These are phyloP conservation scores for Scaptomyza reducta DNA, from an alignment of 2,888 invertebrate genomes.

Conservation along the genomic window DNA sequence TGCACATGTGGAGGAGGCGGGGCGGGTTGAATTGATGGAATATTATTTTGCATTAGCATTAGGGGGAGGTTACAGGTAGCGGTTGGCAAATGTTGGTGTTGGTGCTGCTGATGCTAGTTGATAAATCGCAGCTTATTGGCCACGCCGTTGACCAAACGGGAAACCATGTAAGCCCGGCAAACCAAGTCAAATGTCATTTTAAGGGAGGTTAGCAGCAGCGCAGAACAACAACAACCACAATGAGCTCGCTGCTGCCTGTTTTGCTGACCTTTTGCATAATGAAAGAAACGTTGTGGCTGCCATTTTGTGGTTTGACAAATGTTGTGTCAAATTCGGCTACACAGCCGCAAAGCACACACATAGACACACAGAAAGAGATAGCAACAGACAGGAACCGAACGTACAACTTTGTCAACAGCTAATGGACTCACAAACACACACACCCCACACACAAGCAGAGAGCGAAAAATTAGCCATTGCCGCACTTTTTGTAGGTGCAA, in stretches of 20 bases:
- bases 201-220: slow-evolving; percentile 19
- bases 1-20: not conserved
- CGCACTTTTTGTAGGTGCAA: slow-evolving; percentile 69
- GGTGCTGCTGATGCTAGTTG: slow-evolving; percentile 5
- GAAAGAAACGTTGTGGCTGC: slow-evolving; percentile 78
- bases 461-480: slow-evolving; percentile 70
- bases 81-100: slow-evolving; percentile 31
- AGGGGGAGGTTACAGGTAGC: not conserved
- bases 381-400: slow-evolving; percentile 42
- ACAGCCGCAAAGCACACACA: slow-evolving; percentile 63
- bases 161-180: slow-evolving; percentile 39
- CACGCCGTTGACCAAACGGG: slow-evolving; percentile 47
- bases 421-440: slow-evolving; percentile 65
- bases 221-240: slow-evolving; percentile 10
- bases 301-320: slow-evolving; percentile 80
- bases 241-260: slow-evolving; percentile 23
- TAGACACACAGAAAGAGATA: slow-evolving; percentile 25
- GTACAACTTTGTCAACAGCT: slow-evolving; percentile 79
- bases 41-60: slow-evolving; percentile 1
- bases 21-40: not conserved
- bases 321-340: slow-evolving; percentile 79
- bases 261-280: slow-evolving; percentile 77
- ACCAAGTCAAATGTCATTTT: slow-evolving; percentile 67
- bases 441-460: slow-evolving; percentile 25
- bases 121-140: slow-evolving; percentile 72